Evolutionary conservation across 2,797 vertebrate genomes (phyloP), one percentile per base, ranked within the genome.

Genomic region (Tapera naevia): DNA sequence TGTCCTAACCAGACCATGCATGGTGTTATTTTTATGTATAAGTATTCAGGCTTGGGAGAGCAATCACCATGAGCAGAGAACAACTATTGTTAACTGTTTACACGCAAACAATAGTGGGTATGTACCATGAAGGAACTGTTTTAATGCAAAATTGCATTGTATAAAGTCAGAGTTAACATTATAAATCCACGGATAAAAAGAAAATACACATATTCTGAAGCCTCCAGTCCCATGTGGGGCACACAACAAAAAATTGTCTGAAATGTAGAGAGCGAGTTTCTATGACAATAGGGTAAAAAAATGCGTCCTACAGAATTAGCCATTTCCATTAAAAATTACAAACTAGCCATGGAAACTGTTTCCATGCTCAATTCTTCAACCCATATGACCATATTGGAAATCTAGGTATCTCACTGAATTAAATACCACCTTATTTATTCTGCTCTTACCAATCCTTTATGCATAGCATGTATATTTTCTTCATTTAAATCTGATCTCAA

Each of bases 81-180:
- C 19, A 71, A n/a, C 25, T 50, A 18, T 2, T 86, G 19, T 32
- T 65, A 91, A 62, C 3, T 62, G 27, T 25, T 82, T n/a, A 45
- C 0, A 0, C 22, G 43, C 27, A 85, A 89, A 87, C 22, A 66
- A 28, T 9, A 50, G 15, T 13, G 53, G 12, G n/a, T 57, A n/a
- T 1, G 1, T 50, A 57, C 32, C 21, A 54, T 1, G 19, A 73
- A 41, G 19, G 3, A 58, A 70, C 3, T 0, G 2, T 33, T 76
- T 58, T 27, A 67, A 33, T 8, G 35, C 74, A 93, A 89, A 84
- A 74, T 22, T 39, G 43, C 10, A 19, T 5, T 8, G 5, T 17
- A n/a, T 53, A 58, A 62, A 35, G 24, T 51, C 53, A 80, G 56
- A 64, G 9, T 7, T 73, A n/a, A 9, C 16, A 22, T 30, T 80